Percentiles rank a stretch among this genome's conserved stretches.
Conservation (phyloP, 2,113 vertebrate genomes). For the Toxostoma redivivum region DNA sequence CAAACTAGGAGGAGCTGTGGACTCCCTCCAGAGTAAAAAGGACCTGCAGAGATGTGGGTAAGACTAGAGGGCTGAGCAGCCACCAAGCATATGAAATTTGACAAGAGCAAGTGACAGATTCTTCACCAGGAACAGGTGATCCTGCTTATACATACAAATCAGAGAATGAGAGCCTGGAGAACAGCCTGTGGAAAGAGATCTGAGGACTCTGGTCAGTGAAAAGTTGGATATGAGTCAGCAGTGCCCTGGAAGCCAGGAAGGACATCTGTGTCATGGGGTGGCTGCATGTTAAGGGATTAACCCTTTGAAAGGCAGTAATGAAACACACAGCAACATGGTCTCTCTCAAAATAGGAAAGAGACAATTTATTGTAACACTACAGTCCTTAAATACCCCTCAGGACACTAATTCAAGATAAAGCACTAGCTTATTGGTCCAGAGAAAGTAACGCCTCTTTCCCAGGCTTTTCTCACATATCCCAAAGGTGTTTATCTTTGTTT, state of each 20-base stretch:
- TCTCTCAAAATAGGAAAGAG: no score
- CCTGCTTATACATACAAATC: not conserved
- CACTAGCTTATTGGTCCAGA: no score
- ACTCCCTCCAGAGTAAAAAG: not conserved
- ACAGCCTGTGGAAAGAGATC: not conserved
- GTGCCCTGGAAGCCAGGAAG: not conserved
- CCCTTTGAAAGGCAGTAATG: no score
- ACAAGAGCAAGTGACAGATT: not conserved
- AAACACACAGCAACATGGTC: no score
- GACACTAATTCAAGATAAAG: no score
- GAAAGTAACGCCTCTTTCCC: no score
- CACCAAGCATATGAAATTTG: not conserved
- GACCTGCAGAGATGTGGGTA: not conserved
- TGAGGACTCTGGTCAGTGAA: not conserved
- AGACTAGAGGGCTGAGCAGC: not conserved
- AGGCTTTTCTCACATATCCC: no score
- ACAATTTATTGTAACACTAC: no score
- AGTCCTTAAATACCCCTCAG: no score
- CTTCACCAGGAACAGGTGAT: not conserved
- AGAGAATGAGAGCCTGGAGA: not conserved
- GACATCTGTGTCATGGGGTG: rapidly evolving
- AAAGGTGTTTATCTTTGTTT: no score
- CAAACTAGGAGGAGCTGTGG: not conserved
- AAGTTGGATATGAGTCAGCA: not conserved
- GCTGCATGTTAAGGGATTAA: no score